These are phyloP conservation scores for Athalia cordata DNA, from an alignment of 2,888 invertebrate species.

Conservation along the genomic window DNA sequence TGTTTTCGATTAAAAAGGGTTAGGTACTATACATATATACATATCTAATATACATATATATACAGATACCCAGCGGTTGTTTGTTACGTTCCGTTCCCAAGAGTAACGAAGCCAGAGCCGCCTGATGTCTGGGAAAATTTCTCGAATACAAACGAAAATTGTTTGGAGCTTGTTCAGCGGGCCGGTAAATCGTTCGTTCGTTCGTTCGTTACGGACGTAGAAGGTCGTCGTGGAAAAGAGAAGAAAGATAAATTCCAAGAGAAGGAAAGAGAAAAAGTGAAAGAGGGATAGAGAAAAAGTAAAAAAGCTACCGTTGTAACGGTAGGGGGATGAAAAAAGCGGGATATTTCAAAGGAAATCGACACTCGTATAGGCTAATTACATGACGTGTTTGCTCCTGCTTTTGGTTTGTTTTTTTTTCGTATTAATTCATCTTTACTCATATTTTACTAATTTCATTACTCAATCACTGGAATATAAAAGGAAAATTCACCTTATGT, in stretches of 20 bases:
- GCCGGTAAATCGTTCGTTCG: slow-evolving; percentile 45
- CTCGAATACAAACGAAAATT: slow-evolving; percentile 38
- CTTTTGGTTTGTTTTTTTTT: no score
- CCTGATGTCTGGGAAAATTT: slow-evolving; percentile 14
- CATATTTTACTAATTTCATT: no score
- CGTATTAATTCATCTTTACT: no score
- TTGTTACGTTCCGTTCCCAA: slow-evolving; percentile 16
- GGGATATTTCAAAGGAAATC: slow-evolving; percentile 29
- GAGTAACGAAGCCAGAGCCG: not conserved
- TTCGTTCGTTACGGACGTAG: slow-evolving; percentile 25
- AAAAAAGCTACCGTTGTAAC: not conserved
- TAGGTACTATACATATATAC: not conserved
- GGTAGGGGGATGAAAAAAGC: slow-evolving; percentile 8
- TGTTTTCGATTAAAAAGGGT: slow-evolving; percentile 16
- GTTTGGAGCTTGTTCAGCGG: slow-evolving; percentile 46
- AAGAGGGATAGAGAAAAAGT: slow-evolving; percentile 5
- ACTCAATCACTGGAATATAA: no score
- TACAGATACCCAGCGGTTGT: not conserved
- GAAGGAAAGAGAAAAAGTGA: not conserved
- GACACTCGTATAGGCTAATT: slow-evolving; percentile 6
- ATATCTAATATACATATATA: no score
- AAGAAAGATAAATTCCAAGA: slow-evolving; percentile 45
- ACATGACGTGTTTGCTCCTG: no score
- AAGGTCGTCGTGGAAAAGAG: slow-evolving; percentile 47
- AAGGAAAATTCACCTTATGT: no score